Conservation (phyloP, 2,888 invertebrate genomes). For the Chouioia cunea region DNA sequence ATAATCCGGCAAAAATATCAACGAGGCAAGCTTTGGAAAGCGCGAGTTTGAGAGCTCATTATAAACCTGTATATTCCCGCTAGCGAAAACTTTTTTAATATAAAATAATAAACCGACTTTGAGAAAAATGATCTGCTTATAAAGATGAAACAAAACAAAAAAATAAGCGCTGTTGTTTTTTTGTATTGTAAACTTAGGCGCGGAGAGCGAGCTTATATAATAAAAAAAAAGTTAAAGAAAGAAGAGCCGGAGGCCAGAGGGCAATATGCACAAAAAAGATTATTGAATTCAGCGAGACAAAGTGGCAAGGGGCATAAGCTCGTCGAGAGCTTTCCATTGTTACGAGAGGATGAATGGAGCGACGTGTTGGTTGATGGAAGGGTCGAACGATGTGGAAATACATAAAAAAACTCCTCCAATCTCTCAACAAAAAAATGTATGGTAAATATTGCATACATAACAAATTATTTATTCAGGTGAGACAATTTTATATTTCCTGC, state of each 20-base stretch:
- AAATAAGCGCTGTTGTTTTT: constrained; percentile 10
- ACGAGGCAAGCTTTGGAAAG: no score
- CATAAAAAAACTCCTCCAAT: constrained; percentile 1
- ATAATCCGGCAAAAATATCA: no score
- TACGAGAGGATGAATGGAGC: constrained; percentile 36
- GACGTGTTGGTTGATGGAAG: constrained; percentile 32
- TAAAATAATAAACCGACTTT: constrained; percentile 6
- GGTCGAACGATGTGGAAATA: constrained; percentile 19
- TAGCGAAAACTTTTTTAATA: constrained; percentile 8
- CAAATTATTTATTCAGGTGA: no score
- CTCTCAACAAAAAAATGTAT: no score
- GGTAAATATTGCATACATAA: no score
- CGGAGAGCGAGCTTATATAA: not conserved
- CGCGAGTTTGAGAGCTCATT: not conserved
- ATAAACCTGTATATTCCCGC: constrained; percentile 4
- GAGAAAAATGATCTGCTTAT: constrained; percentile 18
- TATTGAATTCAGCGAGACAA: constrained; percentile 45
- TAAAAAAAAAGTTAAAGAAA: constrained; percentile 27
- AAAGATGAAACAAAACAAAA: not conserved
- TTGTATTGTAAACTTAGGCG: constrained; percentile 23
- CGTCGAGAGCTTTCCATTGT: constrained; percentile 37
- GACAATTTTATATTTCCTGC: no score
- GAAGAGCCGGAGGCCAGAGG: not conserved
- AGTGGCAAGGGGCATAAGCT: constrained; percentile 42
- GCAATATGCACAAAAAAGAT: constrained; percentile 43